Percentiles rank a stretch among this genome's conserved stretches.
These are phyloP conservation scores for Thysanoteuthis rhombus DNA, from an alignment of 2,888 invertebrate species.

Conservation along the genomic window DNA sequence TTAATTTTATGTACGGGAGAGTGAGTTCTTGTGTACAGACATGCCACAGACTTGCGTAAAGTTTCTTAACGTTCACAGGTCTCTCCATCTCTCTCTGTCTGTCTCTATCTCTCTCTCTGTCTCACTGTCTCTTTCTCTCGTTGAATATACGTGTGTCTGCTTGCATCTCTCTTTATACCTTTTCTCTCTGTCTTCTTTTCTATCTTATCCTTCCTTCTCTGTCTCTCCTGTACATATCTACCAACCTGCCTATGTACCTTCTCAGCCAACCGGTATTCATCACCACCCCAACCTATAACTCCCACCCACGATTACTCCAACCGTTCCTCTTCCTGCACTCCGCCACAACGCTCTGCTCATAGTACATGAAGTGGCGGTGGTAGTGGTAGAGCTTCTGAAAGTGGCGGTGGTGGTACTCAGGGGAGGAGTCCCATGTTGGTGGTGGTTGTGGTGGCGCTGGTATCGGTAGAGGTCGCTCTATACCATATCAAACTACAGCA, in stretches of 20 bases:
- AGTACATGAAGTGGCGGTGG: no score
- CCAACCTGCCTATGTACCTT: not conserved
- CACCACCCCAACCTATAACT: not conserved
- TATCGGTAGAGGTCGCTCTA: not conserved
- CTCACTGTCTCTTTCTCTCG: no score
- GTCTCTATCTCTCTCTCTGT: not conserved
- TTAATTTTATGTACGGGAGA: not conserved
- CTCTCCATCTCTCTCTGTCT: not conserved
- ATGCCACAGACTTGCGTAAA: not conserved
- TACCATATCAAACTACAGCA: slow-evolving; percentile 12
- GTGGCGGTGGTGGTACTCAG: not conserved
- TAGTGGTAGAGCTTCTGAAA: not conserved
- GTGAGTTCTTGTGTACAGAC: not conserved
- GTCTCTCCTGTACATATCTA: not conserved
- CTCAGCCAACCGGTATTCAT: slow-evolving; percentile 12
- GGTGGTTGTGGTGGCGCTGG: not conserved
- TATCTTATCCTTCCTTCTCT: not conserved
- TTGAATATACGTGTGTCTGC: no score
- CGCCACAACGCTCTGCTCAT: not conserved
- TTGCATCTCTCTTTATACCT: not conserved
- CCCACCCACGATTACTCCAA: slow-evolving; percentile 12
- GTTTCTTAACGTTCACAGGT: not conserved
- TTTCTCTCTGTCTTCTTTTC: not conserved
- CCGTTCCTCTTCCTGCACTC: not conserved
- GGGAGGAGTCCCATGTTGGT: slow-evolving; percentile 12